These are phyloP conservation scores for Schizopygopsis pylzovi DNA, from an alignment of 2,797 vertebrate species.

Conservation along the genomic window DNA sequence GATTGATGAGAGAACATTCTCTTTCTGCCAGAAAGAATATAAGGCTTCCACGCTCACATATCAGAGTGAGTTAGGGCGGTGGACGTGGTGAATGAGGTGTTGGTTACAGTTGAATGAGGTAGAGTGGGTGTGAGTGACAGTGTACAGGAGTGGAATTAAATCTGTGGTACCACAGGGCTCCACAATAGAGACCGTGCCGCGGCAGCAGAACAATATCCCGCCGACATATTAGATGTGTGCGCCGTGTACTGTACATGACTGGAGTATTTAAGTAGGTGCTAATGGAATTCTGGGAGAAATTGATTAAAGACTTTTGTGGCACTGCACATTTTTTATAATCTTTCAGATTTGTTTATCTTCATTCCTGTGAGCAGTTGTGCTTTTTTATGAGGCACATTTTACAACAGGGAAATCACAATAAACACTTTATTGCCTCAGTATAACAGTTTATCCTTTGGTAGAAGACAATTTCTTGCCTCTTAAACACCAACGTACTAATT, in stretches of 20 bases:
- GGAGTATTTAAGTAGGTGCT: conserved; percentile 46
- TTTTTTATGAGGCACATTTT: conserved; percentile 40
- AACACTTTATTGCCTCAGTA: conserved; percentile 7
- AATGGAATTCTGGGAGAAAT: conserved; percentile 38
- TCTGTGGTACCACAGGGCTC: conserved; percentile 46
- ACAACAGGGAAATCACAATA: conserved; percentile 18
- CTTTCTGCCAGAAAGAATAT: conserved; percentile 56
- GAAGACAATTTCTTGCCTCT: conserved; percentile 10
- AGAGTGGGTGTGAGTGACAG: conserved; percentile 56
- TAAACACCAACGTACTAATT: conserved; percentile 10
- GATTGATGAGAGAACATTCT: conserved; percentile 60
- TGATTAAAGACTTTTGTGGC: conserved; percentile 30
- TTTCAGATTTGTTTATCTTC: conserved; percentile 21
- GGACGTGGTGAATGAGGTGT: conserved; percentile 49
- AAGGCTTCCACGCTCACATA: conserved; percentile 51
- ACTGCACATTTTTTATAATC: conserved; percentile 10
- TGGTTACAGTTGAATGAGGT: conserved; percentile 54
- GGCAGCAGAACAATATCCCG: conserved; percentile 53
- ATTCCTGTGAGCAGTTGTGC: conserved; percentile 19
- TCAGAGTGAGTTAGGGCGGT: conserved; percentile 46
- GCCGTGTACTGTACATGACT: conserved; percentile 16
- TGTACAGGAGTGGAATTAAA: conserved; percentile 55
- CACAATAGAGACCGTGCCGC: conserved; percentile 34
- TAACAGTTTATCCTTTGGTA: conserved; percentile 8
- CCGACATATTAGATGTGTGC: conserved; percentile 44